Base-by-base conservation (phyloP, 2,113 vertebrate species). In the Uria lomvia region DNA sequence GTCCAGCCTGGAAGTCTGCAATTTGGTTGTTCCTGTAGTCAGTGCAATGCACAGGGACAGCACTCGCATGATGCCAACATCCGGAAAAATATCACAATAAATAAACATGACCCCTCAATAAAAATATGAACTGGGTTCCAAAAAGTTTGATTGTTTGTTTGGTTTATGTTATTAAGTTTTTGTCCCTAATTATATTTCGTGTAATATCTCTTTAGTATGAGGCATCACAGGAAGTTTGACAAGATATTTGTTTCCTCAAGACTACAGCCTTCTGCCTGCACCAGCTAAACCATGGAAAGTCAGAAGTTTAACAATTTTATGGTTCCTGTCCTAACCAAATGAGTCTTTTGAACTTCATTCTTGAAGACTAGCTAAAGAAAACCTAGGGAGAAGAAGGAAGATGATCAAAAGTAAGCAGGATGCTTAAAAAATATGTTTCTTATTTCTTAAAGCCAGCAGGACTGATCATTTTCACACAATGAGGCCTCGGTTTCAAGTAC, bases 371-470 rank as follows among this genome's bases (percentile, higher is more conserved):
- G 23, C 30, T 79, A 50, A 86, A 92, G 43, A 94, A 87, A 85
- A 78, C 6, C 27, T 59, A 85, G 27, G 36, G 26, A 92, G 36
- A 52, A 7, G 13, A 90, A 34, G 13, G 73, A 83, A 63, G 17
- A 42, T 63, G 42, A 62, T 84, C 42, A 76, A 78, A 80, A 84
- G 12, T 55, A 68, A 75, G 24, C 12, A 73, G 42, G 40, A 75
- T 6, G 8, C 21, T 40, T 82, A 49, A 82, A 86, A 95, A 74
- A 14, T 52, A 3, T 87, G 52, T 19, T 71, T 88, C 27, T 89
- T 79, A 63, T 80, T 95, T 87, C 43, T 95, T 72, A 85, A 79
- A 73, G 27, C 8, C 23, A 67, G 40, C 27, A 82, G 60, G 71
- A 86, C 30, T 52, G 29, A 65, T 60, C 30, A 38, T 90, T 93